phyloP scores from a whole-genome alignment of 2,113 vertebrate genomes.

The Dolichallabes microphthalmus region DNA sequence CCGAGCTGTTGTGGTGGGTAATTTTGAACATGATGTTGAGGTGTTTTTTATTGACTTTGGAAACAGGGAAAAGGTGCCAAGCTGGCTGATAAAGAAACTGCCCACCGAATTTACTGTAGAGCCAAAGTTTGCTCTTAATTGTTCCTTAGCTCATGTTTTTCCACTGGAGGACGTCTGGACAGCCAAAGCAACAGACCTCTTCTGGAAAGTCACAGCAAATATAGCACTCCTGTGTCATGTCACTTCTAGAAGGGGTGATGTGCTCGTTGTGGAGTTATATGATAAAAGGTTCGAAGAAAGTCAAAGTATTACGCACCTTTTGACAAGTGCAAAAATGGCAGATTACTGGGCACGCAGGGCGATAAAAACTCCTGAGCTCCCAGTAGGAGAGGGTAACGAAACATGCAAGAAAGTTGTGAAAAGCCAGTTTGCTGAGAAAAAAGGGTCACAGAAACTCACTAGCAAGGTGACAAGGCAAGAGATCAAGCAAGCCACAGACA shows the following conservation, averaged over 20 bases:
- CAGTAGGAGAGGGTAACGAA: background rate
- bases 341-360: constrained; percentile 66
- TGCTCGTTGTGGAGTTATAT: constrained; percentile 72
- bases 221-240: constrained; percentile 74
- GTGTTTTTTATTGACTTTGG: constrained; percentile 90
- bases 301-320: constrained; percentile 63
- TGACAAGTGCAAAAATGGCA: constrained; percentile 75
- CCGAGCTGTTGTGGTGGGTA: constrained; percentile 75
- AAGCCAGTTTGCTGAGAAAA: background rate
- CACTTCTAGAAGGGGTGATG: constrained; percentile 67
- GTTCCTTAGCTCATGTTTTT: constrained; percentile 75
- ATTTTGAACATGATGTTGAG: constrained; percentile 64
- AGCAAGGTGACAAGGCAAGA: background rate
- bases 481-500: background rate
- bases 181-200: constrained; percentile 69
- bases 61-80: constrained; percentile 81
- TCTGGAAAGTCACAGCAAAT: constrained; percentile 75
- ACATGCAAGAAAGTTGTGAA: background rate
- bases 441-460: background rate
- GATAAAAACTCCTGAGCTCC: background rate
- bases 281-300: constrained; percentile 57
- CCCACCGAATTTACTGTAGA: constrained; percentile 73
- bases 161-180: constrained; percentile 80
- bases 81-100: constrained; percentile 78
- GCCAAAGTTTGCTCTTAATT: constrained; percentile 80